phyloP scores from a whole-genome alignment of 1,140 invertebrate genomes.

The Lepidurus couesii region DNA sequence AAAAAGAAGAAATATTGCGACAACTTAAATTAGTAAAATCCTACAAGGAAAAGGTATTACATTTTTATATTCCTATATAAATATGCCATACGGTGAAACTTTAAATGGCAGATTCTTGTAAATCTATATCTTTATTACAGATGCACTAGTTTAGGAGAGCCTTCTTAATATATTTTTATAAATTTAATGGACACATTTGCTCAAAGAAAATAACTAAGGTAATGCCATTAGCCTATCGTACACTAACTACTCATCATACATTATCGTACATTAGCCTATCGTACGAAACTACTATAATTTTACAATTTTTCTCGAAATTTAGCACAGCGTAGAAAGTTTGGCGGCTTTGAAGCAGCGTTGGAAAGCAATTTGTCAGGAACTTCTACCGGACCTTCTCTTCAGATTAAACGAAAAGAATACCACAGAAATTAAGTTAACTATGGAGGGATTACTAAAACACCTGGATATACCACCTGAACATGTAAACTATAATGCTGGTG shows the following conservation, averaged over 20 bases:
- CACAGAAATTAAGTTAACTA: not conserved
- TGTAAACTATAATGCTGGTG: not conserved
- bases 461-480: not conserved
- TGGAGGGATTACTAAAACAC: conserved; percentile 2
- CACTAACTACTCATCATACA: too few species aligned
- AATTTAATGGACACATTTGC: too few species aligned
- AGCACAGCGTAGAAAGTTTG: not conserved
- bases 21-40: not conserved
- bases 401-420: not conserved
- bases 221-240: too few species aligned
- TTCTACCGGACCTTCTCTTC: not conserved
- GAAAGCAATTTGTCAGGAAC: not conserved
- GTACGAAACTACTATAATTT: too few species aligned
- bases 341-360: not conserved
- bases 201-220: too few species aligned
- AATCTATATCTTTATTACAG: too few species aligned
- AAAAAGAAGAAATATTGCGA: not conserved
- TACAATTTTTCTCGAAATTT: not conserved
- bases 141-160: too few species aligned
- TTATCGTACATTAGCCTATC: too few species aligned
- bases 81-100: too few species aligned
- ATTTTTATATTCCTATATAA: not conserved
- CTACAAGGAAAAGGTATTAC: conserved; percentile 6
- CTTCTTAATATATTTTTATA: too few species aligned
- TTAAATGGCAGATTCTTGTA: too few species aligned